Base-by-base conservation (phyloP, 2,888 invertebrate genomes). In the Psylliodes chrysocephalus region DNA sequence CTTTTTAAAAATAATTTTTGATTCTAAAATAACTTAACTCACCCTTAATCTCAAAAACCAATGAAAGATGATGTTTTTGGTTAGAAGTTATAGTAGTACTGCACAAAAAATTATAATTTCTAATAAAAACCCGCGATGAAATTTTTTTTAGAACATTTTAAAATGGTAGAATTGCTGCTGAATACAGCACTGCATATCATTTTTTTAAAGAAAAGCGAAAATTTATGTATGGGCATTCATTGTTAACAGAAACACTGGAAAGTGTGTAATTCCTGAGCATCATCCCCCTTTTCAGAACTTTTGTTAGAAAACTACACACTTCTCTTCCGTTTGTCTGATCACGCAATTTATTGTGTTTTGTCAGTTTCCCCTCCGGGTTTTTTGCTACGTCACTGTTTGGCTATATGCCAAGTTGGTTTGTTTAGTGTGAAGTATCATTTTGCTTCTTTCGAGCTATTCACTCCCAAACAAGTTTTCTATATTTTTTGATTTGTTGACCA, bases 361-460 rank as follows among this genome's bases (percentile, higher is more conserved):
- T 55, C 25, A 44, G 44, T 38, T 55, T 38, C 15, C 28, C 22
- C 30, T 25, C 46, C 10, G n/a, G 33, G 14, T 44, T 40, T 53
- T 22, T 40, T 28, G 42, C 22, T 12, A 7, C 52, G 57, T 44
- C 53, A 18, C 33, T 57, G 51, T 19, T 70, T 73, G 73, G 74
- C 71, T 47, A 53, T 38, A 38, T 40, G 72, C 74, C 74, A 74
- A 73, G 61, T 63, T 55, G 56, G 59, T 71, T 68, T 71, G 71
- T 73, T 69, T 71, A 66, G 70, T 67, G 66, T 65, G 70, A 71
- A 73, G 65, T 61, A 59, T 60, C 64, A 60, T 63, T 67, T 62
- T 59, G 61, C 57, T 52, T 63, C 52, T 60, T 64, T 66, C 62
- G 54, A 54, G 63, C 67, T 52, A 69, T 71, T 64, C 63, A 55